Percentiles rank a stretch among this genome's conserved stretches.
Conservation (phyloP, 2,888 invertebrate genomes). For the Hipparchia sbordonii region DNA sequence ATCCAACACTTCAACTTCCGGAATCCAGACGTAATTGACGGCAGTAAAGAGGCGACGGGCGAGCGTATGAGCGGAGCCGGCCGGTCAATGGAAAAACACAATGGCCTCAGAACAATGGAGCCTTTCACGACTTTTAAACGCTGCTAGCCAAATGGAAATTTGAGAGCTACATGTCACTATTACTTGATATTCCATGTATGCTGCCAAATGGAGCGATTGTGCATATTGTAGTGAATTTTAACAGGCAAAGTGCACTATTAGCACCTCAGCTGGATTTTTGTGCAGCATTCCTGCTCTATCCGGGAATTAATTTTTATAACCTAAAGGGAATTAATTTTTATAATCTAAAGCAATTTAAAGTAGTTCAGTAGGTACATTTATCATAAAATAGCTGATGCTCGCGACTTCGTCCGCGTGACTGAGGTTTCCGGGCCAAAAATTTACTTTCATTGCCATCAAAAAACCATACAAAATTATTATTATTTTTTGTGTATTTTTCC, state of each 20-base stretch:
- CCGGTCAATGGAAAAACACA: conserved; percentile 77
- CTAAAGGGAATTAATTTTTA: too few relatives aligned
- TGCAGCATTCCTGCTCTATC: neutral
- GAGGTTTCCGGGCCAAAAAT: too few relatives aligned
- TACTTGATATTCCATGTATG: conserved; percentile 55
- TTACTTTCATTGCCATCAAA: too few relatives aligned
- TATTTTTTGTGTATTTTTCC: too few relatives aligned
- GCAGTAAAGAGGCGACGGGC: conserved; percentile 50
- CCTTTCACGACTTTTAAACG: conserved; percentile 74
- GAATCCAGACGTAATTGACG: conserved; percentile 63
- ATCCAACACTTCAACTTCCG: conserved; percentile 55
- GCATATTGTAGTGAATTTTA: conserved; percentile 35
- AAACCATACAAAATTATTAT: too few relatives aligned
- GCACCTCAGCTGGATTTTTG: conserved; percentile 14
- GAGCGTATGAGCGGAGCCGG: conserved; percentile 63
- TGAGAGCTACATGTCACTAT: conserved; percentile 64
- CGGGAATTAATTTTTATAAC: too few relatives aligned
- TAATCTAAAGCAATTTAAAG: too few relatives aligned
- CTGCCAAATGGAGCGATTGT: conserved; percentile 40
- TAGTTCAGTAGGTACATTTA: too few relatives aligned
- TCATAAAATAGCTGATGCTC: too few relatives aligned
- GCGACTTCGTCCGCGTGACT: too few relatives aligned
- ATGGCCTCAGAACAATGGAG: conserved; percentile 67
- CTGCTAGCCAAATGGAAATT: conserved; percentile 74
- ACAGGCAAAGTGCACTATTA: conserved; percentile 30